Base-by-base conservation (phyloP, 1,140 invertebrate species). In the Lysiphlebus fabarum region DNA sequence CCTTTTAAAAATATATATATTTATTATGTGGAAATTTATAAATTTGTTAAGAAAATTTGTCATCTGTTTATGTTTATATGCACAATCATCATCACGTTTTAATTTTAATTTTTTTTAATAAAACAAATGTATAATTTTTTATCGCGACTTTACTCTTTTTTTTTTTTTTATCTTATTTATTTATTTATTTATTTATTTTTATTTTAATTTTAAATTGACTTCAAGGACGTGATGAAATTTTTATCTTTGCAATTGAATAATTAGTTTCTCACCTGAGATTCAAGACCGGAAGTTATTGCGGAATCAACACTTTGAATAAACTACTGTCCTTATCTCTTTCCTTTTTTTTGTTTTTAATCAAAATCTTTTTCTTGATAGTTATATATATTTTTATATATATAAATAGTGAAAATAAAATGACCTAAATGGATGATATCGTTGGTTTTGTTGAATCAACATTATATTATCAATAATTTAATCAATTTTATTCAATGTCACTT, bases 221-320 rank as follows among this genome's bases (percentile, higher is more conserved):
- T 43, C 33, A 51, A 58, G 70, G 70, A 65, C 68, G 53, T 65
- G 68, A 71, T 12, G 17, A 62, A 51, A 49, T 11, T 11, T 12
- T 43, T 12, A 26, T 36, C n/a, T 11, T 12, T 44, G 42, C 53
- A 48, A 44, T 26, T 26, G 33, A 26, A 47, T 44, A 44, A 44
- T 41, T 56, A 53, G 45, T 57, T 38, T 36, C 51, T 55, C 55
- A 62, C 53, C 43, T 57, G 54, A 43, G n/a, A 44, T 56, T 47
- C 42, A 45, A 9, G 41, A 10, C 42, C 43, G 41, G 41, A 56
- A 47, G 26, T 45, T 12, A 33, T 34, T 38, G 40, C 45, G 11
- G 14, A 38, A 42, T 49, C 38, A 7, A 26, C 17, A 4, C 17
- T 26, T 4, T 37, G 42, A 14, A 37, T 55, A 45, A 59, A 38